Conservation (phyloP, 2,113 vertebrate genomes). For the Typhlomys cinereus region DNA sequence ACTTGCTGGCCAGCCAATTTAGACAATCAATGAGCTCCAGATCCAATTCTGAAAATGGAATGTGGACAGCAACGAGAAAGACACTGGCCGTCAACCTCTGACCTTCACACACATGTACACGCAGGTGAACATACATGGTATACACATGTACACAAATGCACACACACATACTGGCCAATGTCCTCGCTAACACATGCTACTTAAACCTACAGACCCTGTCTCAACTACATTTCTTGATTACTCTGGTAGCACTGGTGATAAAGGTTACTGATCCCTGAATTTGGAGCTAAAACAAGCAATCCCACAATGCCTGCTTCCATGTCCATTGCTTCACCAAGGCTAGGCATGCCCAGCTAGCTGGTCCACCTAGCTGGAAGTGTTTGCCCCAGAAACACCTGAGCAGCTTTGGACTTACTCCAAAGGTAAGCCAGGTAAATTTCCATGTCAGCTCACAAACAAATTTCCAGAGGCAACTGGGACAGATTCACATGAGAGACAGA, state of each 20-base stretch:
- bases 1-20: too few species aligned
- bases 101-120: too few species aligned
- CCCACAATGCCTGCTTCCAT: not conserved
- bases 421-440: constrained; percentile 71
- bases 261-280: not conserved
- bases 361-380: constrained; percentile 8
- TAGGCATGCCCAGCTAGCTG: not conserved
- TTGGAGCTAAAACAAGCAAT: not conserved
- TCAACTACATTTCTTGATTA: not conserved
- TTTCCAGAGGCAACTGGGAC: not conserved
- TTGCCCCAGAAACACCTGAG: constrained; percentile 67
- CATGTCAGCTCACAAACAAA: not conserved
- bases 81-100: too few species aligned
- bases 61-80: too few species aligned
- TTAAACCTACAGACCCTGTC: not conserved
- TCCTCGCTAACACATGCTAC: not conserved
- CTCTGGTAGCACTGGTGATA: not conserved
- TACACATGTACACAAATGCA: too few species aligned
- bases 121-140: too few species aligned
- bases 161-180: too few species aligned
- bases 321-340: not conserved
- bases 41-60: too few species aligned
- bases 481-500: not conserved
- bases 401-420: constrained; percentile 46
- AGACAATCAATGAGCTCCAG: too few species aligned